These are phyloP conservation scores for Alviniconcha strummeri DNA, from an alignment of 2,888 invertebrate genomes.

Conservation along the genomic window DNA sequence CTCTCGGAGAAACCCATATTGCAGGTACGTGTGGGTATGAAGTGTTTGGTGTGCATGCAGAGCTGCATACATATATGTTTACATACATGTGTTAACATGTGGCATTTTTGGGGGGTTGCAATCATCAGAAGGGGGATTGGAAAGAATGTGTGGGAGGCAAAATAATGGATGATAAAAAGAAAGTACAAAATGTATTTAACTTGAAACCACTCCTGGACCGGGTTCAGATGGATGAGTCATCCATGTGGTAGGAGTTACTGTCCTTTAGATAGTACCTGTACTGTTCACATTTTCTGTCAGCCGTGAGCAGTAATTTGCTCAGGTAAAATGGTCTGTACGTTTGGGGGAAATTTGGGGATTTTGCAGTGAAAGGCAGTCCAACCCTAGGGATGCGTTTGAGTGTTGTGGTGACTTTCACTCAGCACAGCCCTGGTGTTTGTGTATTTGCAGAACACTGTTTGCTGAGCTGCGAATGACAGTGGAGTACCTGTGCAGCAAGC, in stretches of 20 bases:
- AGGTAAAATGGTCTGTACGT: too few species aligned
- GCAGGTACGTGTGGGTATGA: conserved; percentile 79
- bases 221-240: too few species aligned
- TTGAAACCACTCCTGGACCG: too few species aligned
- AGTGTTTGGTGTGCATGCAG: not conserved
- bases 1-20: conserved; percentile 96
- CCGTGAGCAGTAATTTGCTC: too few species aligned
- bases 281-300: too few species aligned
- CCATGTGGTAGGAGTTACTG: too few species aligned
- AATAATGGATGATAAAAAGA: not conserved
- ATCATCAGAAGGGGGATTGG: too few species aligned
- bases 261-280: too few species aligned
- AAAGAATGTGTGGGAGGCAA: not conserved
- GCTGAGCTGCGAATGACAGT: conserved; percentile 86
- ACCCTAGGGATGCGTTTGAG: too few species aligned
- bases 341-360: too few species aligned
- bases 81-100: not conserved
- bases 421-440: not conserved
- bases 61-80: not conserved
- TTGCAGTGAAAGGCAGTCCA: too few species aligned
- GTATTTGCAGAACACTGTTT: conserved; percentile 80
- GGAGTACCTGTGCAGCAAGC: conserved; percentile 82
- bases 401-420: too few species aligned
- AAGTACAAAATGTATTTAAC: not conserved
- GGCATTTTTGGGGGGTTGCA: not conserved